These are phyloP conservation scores for Chaetodon trifascialis DNA, from an alignment of 2,113 vertebrate species.

Conservation along the genomic window DNA sequence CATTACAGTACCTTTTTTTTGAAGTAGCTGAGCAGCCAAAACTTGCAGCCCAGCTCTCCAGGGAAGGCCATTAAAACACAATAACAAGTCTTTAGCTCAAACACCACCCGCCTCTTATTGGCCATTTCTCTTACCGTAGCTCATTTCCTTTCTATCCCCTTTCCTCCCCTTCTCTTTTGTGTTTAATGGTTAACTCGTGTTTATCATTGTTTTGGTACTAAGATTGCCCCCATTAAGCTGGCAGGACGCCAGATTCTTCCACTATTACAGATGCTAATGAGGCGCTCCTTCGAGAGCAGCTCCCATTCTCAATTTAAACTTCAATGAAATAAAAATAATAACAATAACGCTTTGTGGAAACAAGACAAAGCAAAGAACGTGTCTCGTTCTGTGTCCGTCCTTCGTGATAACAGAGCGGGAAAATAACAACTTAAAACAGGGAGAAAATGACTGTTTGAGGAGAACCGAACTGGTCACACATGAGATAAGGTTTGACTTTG, in stretches of 20 bases:
- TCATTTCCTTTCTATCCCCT: not conserved
- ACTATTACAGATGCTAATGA: slow-evolving; percentile 40
- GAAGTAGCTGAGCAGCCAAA: not conserved
- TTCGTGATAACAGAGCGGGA: not conserved
- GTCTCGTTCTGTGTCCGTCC: not conserved
- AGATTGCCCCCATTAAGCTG: slow-evolving; percentile 35
- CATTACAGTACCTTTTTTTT: not conserved
- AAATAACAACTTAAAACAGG: not conserved
- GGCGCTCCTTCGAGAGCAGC: slow-evolving; percentile 6
- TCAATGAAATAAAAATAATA: slow-evolving; percentile 22
- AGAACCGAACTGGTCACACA: no score
- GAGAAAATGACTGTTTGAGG: not conserved
- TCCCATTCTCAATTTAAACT: slow-evolving; percentile 26
- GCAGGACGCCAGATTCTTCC: slow-evolving; percentile 24
- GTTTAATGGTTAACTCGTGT: slow-evolving; percentile 16
- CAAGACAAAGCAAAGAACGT: not conserved
- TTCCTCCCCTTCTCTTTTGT: not conserved
- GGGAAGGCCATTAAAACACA: slow-evolving; percentile 38
- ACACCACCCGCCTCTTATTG: not conserved
- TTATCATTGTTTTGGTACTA: slow-evolving; percentile 27
- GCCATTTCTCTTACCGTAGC: slow-evolving; percentile 11
- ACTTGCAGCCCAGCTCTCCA: slow-evolving; percentile 1
- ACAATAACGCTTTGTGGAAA: slow-evolving; percentile 20
- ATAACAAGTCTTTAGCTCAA: slow-evolving; percentile 27
- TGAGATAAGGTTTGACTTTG: not conserved